These are phyloP conservation scores for Cassiopea andromeda DNA, from an alignment of 30 jellyfish, hydroid and myxozoan genomes.

Conservation along the genomic window DNA sequence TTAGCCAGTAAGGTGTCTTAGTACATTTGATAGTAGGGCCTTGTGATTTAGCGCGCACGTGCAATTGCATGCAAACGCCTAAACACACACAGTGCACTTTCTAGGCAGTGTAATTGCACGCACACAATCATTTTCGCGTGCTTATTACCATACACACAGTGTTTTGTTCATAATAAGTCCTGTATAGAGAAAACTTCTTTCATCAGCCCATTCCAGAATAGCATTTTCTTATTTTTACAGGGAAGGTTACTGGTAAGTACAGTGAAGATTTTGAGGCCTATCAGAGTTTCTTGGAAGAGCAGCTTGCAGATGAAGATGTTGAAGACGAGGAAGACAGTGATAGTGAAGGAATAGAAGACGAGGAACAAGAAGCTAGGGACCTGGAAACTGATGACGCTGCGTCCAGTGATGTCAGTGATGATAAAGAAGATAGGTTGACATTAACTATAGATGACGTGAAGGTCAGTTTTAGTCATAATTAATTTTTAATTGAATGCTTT, in stretches of 20 bases:
- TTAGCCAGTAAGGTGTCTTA: too few species aligned
- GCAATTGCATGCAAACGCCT: too few species aligned
- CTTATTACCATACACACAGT: too few species aligned
- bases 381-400: slow-evolving; percentile 43
- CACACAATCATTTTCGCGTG: too few species aligned
- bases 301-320: slow-evolving; percentile 78
- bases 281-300: slow-evolving; percentile 80
- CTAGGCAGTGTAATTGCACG: too few species aligned
- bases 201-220: too few species aligned
- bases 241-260: slow-evolving; percentile 85
- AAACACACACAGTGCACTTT: too few species aligned
- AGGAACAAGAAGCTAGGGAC: slow-evolving; percentile 4
- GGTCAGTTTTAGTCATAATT: slow-evolving; percentile 31
- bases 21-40: too few species aligned
- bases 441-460: slow-evolving; percentile 85
- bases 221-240: slow-evolving; percentile 22
- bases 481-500: too few species aligned
- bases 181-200: too few species aligned
- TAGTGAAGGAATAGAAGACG: neutral
- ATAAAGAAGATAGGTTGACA: slow-evolving; percentile 60
- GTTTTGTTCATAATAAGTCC: too few species aligned
- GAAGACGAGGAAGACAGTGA: slow-evolving; percentile 29
- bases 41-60: too few species aligned
- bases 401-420: slow-evolving; percentile 57
- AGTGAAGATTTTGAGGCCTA: slow-evolving; percentile 96